Percentiles rank a stretch among this genome's conserved stretches.
These are phyloP conservation scores for Oreonectes daqikongensis DNA, from an alignment of 2,797 vertebrate genomes.

Conservation along the genomic window DNA sequence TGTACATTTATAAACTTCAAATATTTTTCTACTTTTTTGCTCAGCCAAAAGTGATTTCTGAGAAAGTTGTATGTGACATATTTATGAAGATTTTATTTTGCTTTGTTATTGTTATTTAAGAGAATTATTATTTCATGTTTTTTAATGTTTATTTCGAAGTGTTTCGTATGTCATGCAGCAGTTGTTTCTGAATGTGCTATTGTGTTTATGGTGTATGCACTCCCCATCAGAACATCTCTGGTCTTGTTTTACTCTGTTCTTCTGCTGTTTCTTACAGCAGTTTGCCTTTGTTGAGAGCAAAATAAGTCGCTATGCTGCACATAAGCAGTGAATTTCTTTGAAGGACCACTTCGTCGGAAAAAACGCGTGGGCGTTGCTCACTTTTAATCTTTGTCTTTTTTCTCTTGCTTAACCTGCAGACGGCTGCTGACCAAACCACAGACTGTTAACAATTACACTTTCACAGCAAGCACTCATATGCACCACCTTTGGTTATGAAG, in stretches of 20 bases:
- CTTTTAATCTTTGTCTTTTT: constrained; percentile 62
- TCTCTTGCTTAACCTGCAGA: constrained; percentile 57
- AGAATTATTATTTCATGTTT: not conserved
- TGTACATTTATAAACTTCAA: constrained; percentile 4
- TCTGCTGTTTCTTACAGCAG: constrained; percentile 45
- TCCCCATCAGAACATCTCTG: constrained; percentile 65
- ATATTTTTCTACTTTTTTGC: constrained; percentile 47
- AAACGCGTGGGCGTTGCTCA: constrained; percentile 70
- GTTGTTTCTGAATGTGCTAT: not conserved
- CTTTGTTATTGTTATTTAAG: not conserved
- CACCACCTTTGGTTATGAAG: not conserved
- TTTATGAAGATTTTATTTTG: not conserved
- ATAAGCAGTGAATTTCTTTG: constrained; percentile 64
- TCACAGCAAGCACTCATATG: constrained; percentile 27
- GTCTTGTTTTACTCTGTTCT: constrained; percentile 2
- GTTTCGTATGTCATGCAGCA: not conserved
- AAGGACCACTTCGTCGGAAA: constrained; percentile 76
- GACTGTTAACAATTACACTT: constrained; percentile 27
- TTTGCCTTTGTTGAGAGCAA: constrained; percentile 59
- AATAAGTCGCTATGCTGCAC: constrained; percentile 62
- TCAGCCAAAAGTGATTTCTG: constrained; percentile 14
- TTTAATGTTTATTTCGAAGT: not conserved
- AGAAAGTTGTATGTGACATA: constrained; percentile 16
- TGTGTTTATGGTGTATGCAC: constrained; percentile 49
- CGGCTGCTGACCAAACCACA: constrained; percentile 58